These are phyloP conservation scores for Clupea harengus DNA, from an alignment of 2,113 vertebrate species.

Conservation along the genomic window DNA sequence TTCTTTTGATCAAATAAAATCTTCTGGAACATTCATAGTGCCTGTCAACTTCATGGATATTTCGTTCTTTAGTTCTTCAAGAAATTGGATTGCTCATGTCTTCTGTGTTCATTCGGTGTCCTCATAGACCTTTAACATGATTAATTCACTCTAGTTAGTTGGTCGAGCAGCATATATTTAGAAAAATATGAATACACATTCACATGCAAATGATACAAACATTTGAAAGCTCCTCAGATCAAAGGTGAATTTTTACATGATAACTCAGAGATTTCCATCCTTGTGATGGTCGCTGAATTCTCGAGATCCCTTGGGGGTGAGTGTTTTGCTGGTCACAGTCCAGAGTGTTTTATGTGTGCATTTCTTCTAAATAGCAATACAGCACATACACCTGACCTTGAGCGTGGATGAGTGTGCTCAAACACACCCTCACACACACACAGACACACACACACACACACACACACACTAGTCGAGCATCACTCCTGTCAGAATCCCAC, in stretches of 20 bases:
- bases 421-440: slow-evolving; percentile 24
- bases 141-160: neutral
- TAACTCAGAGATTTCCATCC: neutral
- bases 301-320: neutral
- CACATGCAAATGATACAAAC: neutral
- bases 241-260: neutral
- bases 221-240: neutral
- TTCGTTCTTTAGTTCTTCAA: too few species aligned
- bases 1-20: too few species aligned
- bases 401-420: slow-evolving; percentile 62
- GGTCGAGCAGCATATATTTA: neutral
- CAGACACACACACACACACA: neutral
- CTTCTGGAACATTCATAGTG: too few species aligned
- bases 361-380: slow-evolving; percentile 72
- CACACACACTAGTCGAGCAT: slow-evolving; percentile 59
- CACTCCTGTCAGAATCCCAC: slow-evolving; percentile 63
- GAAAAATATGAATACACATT: neutral
- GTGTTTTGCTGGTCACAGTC: slow-evolving; percentile 45
- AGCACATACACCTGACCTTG: slow-evolving; percentile 73
- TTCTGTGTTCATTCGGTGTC: neutral
- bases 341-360: slow-evolving; percentile 71
- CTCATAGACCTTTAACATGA: neutral
- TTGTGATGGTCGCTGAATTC: neutral
- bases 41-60: too few species aligned
- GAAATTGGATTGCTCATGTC: too few species aligned